phyloP scores from a whole-genome alignment of 2,888 invertebrate species.

The Mythimna lalbum region DNA sequence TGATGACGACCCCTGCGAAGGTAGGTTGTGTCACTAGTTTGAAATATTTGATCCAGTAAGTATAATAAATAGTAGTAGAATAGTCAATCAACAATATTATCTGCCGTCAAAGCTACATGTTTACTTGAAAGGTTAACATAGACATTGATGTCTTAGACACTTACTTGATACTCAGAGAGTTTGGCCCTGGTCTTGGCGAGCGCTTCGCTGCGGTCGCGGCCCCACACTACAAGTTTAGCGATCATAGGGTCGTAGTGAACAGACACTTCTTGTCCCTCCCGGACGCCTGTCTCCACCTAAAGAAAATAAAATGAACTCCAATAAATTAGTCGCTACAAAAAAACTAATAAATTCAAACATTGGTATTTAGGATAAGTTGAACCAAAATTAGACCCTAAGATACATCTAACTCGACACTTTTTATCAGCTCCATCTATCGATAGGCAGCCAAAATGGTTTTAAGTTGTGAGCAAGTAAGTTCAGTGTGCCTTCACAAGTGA shows the following conservation, averaged over 20 bases:
- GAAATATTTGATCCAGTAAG: background rate
- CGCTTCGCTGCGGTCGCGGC: slow-evolving; percentile 95
- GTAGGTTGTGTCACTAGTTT: no score
- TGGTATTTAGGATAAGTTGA: background rate
- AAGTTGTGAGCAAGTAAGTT: background rate
- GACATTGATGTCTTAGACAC: slow-evolving; percentile 53
- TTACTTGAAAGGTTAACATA: background rate
- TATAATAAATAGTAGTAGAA: no score
- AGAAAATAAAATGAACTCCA: background rate
- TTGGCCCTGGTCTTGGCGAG: slow-evolving; percentile 94
- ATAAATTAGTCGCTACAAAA: background rate
- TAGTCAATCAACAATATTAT: background rate
- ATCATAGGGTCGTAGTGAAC: slow-evolving; percentile 99
- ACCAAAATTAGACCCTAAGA: background rate
- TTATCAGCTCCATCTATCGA: background rate
- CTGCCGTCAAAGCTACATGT: background rate
- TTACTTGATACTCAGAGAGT: slow-evolving; percentile 96
- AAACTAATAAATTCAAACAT: background rate
- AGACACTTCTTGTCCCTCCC: slow-evolving; percentile 98
- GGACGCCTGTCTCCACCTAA: slow-evolving; percentile 96
- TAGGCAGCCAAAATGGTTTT: background rate
- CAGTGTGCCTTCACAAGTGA: background rate
- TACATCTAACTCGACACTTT: background rate
- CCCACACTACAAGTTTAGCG: slow-evolving; percentile 99
- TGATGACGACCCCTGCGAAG: no score